Evolutionary conservation across 2,797 vertebrate genomes (phyloP).

Genomic region (Cetoscarus ocellatus): DNA sequence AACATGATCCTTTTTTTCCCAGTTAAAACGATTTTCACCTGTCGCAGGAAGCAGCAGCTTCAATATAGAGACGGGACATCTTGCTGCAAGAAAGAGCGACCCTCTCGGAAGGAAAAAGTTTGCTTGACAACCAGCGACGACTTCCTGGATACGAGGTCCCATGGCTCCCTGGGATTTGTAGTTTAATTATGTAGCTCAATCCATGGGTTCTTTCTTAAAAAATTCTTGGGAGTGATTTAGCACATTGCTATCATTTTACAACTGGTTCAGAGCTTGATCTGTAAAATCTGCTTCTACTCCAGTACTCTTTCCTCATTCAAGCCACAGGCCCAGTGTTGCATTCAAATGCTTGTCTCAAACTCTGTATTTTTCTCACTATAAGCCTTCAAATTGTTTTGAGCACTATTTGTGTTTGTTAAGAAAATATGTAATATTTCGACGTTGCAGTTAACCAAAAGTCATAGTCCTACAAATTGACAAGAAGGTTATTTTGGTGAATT

Average conservation of each 20-base stretch:
- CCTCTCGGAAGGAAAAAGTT: slow-evolving; percentile 68
- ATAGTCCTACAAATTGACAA: too few relatives aligned
- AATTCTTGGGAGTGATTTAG: neutral
- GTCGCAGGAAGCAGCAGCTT: neutral
- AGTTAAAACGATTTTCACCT: slow-evolving; percentile 14
- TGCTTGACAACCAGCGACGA: slow-evolving; percentile 78
- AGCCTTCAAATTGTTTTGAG: neutral
- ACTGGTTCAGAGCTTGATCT: neutral
- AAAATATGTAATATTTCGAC: too few relatives aligned
- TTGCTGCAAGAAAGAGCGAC: slow-evolving; percentile 1
- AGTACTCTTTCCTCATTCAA: neutral
- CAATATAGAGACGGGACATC: slow-evolving; percentile 17
- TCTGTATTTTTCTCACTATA: neutral
- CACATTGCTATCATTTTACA: too few relatives aligned
- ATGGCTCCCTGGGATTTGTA: slow-evolving; percentile 78
- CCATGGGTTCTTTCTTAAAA: too few relatives aligned
- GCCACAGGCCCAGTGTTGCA: slow-evolving; percentile 1
- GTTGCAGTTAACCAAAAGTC: too few relatives aligned
- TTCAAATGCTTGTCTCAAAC: slow-evolving; percentile 11
- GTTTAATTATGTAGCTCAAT: slow-evolving; percentile 26
- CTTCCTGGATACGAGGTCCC: slow-evolving; percentile 84
- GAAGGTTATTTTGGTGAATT: too few relatives aligned
- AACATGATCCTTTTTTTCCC: neutral
- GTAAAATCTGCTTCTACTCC: neutral
- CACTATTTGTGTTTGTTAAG: too few relatives aligned